These are phyloP conservation scores for Entomobrya multifasciata DNA, from an alignment of 2,888 invertebrate species.

Conservation along the genomic window DNA sequence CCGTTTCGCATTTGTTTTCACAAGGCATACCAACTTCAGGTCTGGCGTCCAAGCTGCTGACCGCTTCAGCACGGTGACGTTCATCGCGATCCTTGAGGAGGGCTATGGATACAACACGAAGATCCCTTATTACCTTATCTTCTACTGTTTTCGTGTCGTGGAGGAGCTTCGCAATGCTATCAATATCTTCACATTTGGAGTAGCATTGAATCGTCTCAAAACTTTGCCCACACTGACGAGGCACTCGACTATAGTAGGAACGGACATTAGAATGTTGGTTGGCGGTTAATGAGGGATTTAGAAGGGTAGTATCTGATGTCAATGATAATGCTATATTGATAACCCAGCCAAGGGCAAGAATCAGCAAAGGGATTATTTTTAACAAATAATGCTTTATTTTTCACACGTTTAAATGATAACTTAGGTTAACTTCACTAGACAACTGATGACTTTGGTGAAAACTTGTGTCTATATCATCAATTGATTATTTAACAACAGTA, in stretches of 20 bases:
- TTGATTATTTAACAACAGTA: too few species aligned
- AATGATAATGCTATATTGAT: too few species aligned
- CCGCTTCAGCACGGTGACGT: not conserved
- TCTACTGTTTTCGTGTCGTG: not conserved
- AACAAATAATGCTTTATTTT: too few species aligned
- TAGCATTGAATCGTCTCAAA: slow-evolving; percentile 53
- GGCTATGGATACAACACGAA: not conserved
- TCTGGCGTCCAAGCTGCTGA: not conserved
- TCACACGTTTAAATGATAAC: not conserved
- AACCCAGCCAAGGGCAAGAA: too few species aligned
- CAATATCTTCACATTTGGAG: slow-evolving; percentile 15
- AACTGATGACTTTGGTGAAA: too few species aligned
- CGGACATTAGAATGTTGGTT: not conserved
- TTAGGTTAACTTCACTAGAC: not conserved
- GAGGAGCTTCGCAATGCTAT: not conserved
- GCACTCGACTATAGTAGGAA: slow-evolving; percentile 4
- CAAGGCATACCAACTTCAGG: slow-evolving; percentile 22
- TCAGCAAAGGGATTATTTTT: not conserved
- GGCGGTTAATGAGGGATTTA: not conserved
- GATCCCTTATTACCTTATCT: not conserved
- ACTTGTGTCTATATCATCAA: too few species aligned
- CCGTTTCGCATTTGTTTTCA: slow-evolving; percentile 50
- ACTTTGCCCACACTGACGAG: slow-evolving; percentile 39
- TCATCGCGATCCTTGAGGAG: not conserved
- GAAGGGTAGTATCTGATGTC: too few species aligned